Evolutionary conservation across 2,797 vertebrate genomes (phyloP).

Genomic region (Clarias platycephalus): DNA sequence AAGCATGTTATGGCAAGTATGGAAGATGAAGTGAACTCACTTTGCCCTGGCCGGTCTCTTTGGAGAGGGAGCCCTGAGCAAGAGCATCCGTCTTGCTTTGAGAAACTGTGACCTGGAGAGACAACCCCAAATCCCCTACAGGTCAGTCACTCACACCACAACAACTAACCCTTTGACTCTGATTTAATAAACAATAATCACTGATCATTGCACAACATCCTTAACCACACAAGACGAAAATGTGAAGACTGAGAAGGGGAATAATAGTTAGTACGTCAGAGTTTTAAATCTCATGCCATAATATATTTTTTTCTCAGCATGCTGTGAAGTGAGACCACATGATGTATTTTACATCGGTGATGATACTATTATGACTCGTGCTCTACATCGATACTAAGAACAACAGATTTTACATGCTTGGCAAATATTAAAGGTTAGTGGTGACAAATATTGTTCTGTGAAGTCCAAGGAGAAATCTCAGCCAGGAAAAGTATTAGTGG

Average conservation of each 20-base stretch:
- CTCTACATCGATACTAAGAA: neutral
- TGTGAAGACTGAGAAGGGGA: neutral
- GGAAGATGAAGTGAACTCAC: constrained; percentile 71
- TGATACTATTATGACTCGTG: neutral
- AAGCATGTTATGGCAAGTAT: neutral
- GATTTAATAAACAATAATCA: neutral
- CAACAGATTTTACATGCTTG: constrained; percentile 28
- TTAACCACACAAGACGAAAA: constrained; percentile 3
- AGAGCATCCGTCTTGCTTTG: constrained; percentile 64
- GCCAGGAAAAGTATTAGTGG: constrained; percentile 45
- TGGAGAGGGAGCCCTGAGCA: constrained; percentile 61
- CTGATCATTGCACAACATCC: neutral
- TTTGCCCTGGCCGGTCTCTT: constrained; percentile 76
- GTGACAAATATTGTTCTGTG: neutral
- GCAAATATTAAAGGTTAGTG: neutral
- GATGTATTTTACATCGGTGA: neutral
- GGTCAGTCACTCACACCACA: constrained; percentile 54
- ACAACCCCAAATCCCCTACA: constrained; percentile 63
- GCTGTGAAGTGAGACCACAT: neutral
- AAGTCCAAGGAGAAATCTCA: constrained; percentile 38
- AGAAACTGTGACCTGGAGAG: constrained; percentile 72
- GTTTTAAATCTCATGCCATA: neutral
- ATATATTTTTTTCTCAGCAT: neutral
- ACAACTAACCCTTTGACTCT: constrained; percentile 4
- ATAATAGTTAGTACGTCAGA: neutral